Base-by-base conservation (phyloP, 2,888 invertebrate genomes). In the Allolobophora icterica region DNA sequence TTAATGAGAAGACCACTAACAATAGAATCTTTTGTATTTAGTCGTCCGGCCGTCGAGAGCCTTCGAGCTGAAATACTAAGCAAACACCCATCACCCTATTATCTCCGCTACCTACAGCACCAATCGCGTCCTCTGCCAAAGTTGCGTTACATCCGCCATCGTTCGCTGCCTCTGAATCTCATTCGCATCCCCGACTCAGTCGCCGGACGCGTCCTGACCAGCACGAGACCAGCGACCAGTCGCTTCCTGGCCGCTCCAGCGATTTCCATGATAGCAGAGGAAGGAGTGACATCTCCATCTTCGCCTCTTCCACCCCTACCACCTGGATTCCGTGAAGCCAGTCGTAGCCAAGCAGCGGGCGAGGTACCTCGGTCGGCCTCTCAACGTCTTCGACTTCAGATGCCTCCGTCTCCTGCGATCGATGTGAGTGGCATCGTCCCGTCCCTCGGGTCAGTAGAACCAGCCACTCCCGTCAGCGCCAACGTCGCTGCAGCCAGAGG, bases 331-430 rank as follows among this genome's bases (percentile, higher is more conserved):
- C 87, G 87, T 34, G 87, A 87, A 33, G 87, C 87, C 35, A 35
- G 35, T 38, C 34, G 87, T 21, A 38, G 34, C n/a, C 34, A 21
- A 19, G 19, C 34, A 21, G 34, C 34, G 33, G 35, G 19, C 87
- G 87, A 34, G 21, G 34, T 21, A 8, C 38, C 87, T 38, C 34
- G 87, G 5, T 35, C 35, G 35, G 35, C 87, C 87, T 34, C 35
- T 38, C 35, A 38, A 8, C 87, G 87, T 87, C 87, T 87, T 34
- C 87, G 87, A 19, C 34, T 87, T 38, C 35, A 87, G 87, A 87
- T 87, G 87, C 87, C 87, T 33, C 34, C 87, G 87, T 87, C 87
- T 6, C 87, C 87, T 34, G 87, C 87, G 35, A 87, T 87, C 87
- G 87, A 87, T 24, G 87, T 87, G n/a, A 87, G 13, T 3, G 87